These are phyloP conservation scores for Sceloporus tristichus DNA, from an alignment of 2,113 vertebrate species.

Conservation along the genomic window DNA sequence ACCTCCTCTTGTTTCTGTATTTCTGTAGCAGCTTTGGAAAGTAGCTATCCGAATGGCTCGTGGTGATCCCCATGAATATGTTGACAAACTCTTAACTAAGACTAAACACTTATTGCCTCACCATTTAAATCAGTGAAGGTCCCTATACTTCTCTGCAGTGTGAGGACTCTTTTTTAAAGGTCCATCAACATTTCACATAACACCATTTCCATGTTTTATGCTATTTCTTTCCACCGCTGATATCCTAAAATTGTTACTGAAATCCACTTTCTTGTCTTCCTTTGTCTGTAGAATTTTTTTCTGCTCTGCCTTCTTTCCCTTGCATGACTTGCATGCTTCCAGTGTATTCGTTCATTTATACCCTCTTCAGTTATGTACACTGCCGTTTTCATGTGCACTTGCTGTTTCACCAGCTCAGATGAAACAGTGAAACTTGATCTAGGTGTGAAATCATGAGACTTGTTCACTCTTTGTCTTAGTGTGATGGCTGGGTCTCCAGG, in stretches of 20 bases:
- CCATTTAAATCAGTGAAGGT: background rate
- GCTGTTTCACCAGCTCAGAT: background rate
- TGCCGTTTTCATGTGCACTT: background rate
- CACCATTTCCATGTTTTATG: slow-evolving; percentile 78
- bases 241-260: slow-evolving; percentile 50
- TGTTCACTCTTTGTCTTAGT: too few relatives aligned
- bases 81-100: background rate
- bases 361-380: background rate
- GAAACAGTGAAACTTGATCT: background rate
- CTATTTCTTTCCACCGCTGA: slow-evolving; percentile 64
- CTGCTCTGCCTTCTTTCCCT: background rate
- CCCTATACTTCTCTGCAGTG: background rate
- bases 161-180: slow-evolving; percentile 10
- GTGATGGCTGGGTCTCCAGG: too few relatives aligned
- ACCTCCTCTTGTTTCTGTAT: background rate
- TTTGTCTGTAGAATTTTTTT: slow-evolving; percentile 9
- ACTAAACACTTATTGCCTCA: slow-evolving; percentile 5
- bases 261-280: slow-evolving; percentile 33
- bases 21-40: background rate
- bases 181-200: slow-evolving; percentile 42
- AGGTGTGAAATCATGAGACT: background rate
- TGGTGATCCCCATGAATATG: background rate
- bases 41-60: background rate
- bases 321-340: slow-evolving; percentile 25
- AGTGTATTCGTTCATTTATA: background rate